phyloP scores from a whole-genome alignment of 1,140 invertebrate species.

The Pemphigus obesinymphae region DNA sequence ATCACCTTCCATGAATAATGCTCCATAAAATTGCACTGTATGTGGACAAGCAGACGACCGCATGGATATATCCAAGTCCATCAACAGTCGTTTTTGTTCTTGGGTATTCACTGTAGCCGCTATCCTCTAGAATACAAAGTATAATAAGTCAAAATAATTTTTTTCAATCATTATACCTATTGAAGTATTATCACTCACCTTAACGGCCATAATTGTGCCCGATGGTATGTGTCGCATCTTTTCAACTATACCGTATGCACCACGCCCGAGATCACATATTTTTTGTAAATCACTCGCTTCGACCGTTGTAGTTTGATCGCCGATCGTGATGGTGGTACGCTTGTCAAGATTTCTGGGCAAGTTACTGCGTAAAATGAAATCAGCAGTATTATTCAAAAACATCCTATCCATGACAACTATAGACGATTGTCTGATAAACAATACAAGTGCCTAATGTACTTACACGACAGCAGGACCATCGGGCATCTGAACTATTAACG shows the following conservation, averaged over 20 bases:
- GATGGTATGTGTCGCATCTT: conserved; percentile 90
- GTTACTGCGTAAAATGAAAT: conserved; percentile 54
- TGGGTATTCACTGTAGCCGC: conserved; percentile 85
- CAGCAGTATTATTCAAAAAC: background rate
- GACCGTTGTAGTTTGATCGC: conserved; percentile 78
- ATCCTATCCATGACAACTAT: background rate
- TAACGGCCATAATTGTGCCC: conserved; percentile 89
- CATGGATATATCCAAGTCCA: conserved; percentile 95
- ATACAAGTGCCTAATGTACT: background rate
- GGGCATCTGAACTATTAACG: background rate
- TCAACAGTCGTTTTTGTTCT: conserved; percentile 89
- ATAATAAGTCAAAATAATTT: background rate
- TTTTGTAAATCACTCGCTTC: conserved; percentile 85
- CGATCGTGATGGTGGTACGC: conserved; percentile 79
- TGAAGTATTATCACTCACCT: conserved; percentile 69
- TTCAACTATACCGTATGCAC: conserved; percentile 93
- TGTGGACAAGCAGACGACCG: conserved; percentile 91
- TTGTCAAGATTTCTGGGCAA: conserved; percentile 79
- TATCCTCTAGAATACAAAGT: conserved; percentile 67
- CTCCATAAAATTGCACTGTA: conserved; percentile 97
- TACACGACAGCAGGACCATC: conserved; percentile 8
- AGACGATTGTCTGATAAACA: background rate
- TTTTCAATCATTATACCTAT: no score
- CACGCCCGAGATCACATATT: conserved; percentile 84
- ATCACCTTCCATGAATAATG: conserved; percentile 90